phyloP scores from a whole-genome alignment of 2,113 vertebrate genomes.

The Protobothrops flavoviridis region DNA sequence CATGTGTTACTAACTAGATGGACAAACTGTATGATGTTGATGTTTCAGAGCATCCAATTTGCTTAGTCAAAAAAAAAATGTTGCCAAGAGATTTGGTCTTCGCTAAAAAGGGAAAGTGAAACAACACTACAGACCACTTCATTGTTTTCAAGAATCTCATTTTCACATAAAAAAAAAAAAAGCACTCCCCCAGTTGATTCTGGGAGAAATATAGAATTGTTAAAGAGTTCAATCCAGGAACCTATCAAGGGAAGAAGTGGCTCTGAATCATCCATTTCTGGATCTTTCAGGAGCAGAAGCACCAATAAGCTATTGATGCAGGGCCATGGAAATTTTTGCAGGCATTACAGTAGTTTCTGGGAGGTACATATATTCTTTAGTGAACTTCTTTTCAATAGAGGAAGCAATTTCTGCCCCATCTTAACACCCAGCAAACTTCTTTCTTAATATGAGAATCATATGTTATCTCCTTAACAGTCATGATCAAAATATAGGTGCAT shows the following conservation, averaged over 20 bases:
- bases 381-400: neutral
- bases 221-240: neutral
- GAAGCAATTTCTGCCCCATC: neutral
- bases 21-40: neutral
- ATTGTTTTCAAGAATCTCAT: neutral
- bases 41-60: neutral
- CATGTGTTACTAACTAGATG: neutral
- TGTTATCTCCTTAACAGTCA: neutral
- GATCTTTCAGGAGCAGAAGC: neutral
- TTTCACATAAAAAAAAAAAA: neutral
- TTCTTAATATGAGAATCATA: neutral
- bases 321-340: neutral
- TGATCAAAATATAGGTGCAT: conserved; percentile 13
- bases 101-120: no score
- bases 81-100: neutral
- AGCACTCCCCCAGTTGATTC: neutral
- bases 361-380: neutral
- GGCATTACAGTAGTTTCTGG: neutral
- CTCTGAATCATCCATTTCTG: neutral
- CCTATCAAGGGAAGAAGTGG: neutral
- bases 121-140: neutral
- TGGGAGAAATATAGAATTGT: neutral
- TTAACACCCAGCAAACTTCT: neutral
- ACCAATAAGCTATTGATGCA: neutral
- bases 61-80: neutral